These are phyloP conservation scores for Mobula hypostoma DNA, from an alignment of 2,113 vertebrate species.

Conservation along the genomic window DNA sequence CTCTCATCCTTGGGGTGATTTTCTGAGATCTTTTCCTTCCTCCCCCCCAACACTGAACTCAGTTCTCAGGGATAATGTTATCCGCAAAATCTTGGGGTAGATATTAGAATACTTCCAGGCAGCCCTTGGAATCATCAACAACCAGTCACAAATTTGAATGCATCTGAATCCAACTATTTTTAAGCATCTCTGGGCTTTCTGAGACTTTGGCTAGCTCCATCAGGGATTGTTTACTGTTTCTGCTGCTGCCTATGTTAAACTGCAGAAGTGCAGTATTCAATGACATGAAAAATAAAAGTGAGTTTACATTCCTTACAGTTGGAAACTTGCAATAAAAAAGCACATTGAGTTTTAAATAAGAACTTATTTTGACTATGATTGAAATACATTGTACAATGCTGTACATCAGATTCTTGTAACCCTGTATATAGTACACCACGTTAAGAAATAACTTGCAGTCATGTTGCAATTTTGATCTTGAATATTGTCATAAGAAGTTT, in stretches of 20 bases:
- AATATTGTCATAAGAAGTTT: too few relatives aligned
- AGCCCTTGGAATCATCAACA: too few relatives aligned
- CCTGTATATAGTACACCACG: too few relatives aligned
- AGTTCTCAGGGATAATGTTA: neutral
- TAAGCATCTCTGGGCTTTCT: neutral
- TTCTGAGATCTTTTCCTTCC: neutral
- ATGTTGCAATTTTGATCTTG: too few relatives aligned
- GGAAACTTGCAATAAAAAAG: neutral
- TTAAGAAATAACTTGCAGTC: too few relatives aligned
- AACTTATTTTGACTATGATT: neutral
- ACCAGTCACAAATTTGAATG: neutral
- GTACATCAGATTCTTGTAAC: neutral
- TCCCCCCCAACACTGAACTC: neutral
- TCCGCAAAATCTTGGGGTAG: neutral
- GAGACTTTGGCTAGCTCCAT: neutral
- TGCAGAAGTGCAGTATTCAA: neutral
- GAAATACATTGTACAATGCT: neutral
- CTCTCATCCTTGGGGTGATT: neutral
- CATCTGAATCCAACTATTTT: neutral
- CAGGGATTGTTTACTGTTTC: too few relatives aligned
- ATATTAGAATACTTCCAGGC: neutral
- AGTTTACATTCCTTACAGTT: neutral
- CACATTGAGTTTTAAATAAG: neutral
- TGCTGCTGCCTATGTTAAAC: neutral
- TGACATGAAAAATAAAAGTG: neutral